These are phyloP conservation scores for Falco columbarius DNA, from an alignment of 2,797 vertebrate species.

Conservation along the genomic window DNA sequence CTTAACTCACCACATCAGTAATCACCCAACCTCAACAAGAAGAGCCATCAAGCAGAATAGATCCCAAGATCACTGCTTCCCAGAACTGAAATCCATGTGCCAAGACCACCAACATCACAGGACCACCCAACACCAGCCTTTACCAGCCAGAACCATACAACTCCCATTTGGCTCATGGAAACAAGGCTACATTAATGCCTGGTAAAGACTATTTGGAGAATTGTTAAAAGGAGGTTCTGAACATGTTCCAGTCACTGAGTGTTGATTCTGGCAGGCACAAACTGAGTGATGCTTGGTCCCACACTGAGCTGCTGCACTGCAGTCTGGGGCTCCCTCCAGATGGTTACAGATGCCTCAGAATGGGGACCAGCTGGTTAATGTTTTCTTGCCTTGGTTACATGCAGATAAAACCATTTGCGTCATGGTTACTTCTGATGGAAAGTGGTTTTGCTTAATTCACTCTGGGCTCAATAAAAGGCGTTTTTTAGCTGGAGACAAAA, in stretches of 20 bases:
- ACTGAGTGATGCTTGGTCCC: conserved; percentile 26
- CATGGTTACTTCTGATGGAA: conserved; percentile 33
- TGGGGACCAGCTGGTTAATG: conserved; percentile 65
- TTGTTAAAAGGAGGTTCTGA: conserved; percentile 44
- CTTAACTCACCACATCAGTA: neutral
- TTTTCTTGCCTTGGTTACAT: conserved; percentile 64
- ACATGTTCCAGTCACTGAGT: conserved; percentile 52
- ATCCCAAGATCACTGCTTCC: neutral
- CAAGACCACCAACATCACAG: neutral
- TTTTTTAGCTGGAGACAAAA: conserved; percentile 28
- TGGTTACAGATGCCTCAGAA: conserved; percentile 65
- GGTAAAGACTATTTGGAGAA: conserved; percentile 32
- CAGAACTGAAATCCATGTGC: neutral
- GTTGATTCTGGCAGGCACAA: conserved; percentile 60
- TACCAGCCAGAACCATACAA: conserved; percentile 31
- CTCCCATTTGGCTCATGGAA: neutral
- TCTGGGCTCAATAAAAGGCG: neutral
- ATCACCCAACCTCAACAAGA: neutral
- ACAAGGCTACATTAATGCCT: neutral
- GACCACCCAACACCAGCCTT: conserved; percentile 23
- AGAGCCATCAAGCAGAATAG: neutral
- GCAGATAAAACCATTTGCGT: conserved; percentile 47
- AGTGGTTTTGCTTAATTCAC: conserved; percentile 7
- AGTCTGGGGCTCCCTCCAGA: conserved; percentile 53
- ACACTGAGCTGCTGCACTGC: conserved; percentile 16